A percentile compares a stretch with the other conserved stretches of the same genome.
These are phyloP conservation scores for Okapia johnstoni DNA, from an alignment of 2,113 vertebrate species.

Conservation along the genomic window DNA sequence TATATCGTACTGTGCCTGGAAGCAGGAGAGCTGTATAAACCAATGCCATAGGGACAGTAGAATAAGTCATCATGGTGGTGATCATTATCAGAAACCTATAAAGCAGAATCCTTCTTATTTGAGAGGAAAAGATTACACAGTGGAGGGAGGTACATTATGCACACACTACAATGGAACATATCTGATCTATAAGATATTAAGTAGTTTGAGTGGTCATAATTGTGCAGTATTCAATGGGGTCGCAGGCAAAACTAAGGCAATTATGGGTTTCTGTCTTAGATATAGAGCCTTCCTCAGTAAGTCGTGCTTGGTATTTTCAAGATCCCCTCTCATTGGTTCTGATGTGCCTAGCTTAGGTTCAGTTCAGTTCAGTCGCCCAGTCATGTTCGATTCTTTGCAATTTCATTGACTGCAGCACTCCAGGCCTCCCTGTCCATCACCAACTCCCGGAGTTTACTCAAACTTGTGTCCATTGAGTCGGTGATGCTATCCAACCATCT, in stretches of 20 bases:
- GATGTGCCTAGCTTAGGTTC: neutral
- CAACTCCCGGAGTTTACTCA: neutral
- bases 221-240: neutral
- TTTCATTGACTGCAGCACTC: rapidly evolving
- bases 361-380: neutral
- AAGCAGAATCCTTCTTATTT: neutral
- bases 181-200: neutral
- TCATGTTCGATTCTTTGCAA: rapidly evolving
- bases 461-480: neutral
- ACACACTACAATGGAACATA: neutral
- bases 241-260: neutral
- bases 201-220: neutral
- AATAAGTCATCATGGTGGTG: neutral
- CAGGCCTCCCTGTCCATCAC: neutral
- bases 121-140: neutral
- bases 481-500: neutral
- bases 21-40: neutral
- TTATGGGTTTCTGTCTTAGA: neutral
- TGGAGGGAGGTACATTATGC: neutral
- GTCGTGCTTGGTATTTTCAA: neutral
- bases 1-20: neutral
- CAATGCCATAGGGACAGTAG: neutral
- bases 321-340: neutral
- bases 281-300: neutral
- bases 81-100: neutral